Base-by-base conservation (phyloP, 2,113 vertebrate genomes). In the Balaeniceps rex region DNA sequence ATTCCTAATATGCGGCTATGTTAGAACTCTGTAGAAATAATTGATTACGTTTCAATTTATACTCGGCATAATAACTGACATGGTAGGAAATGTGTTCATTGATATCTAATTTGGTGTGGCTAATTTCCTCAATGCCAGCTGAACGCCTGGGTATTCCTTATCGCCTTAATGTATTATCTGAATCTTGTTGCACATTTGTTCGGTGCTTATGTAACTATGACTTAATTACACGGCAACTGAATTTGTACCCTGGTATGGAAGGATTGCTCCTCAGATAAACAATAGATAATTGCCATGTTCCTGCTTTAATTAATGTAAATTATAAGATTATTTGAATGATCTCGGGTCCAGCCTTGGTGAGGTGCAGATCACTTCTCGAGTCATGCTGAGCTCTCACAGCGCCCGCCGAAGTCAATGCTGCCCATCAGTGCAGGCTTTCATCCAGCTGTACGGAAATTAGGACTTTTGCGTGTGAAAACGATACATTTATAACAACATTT, bases 41-140 rank as follows among this genome's bases (percentile, higher is more conserved):
- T 92, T 82, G n/a, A 91, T 95, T 95, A 80, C 23, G 11, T 91
- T 70, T 76, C 88, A 88, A 38, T 95, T 88, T 69, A 52, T 69
- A 52, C 65, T 93, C 77, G 25, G 60, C 87, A 58, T 71, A 52
- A 51, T 34, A 92, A 68, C 70, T 79, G 94, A 90, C 28, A 36
- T 80, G 94, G 75, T 61, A 31, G 77, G n/a, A 68, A 88, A 84
- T 44, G 77, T 68, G 55, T 61, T 94, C 83, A 88, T 93, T 83
- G 94, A 94, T 96, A 77, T 65, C 79, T 91, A 65, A 93, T 92
- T 96, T 96, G 90, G 84, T 90, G 83, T 93, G 76, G 83, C 92
- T 94, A 89, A 92, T 93, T 93, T 94, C 76, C 90, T 96, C 83
- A 64, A 33, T 55, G 66, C 81, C 93, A 94, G 60, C 83, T 94